Conservation (phyloP, 2,797 vertebrate species). For the Epinephelus awoara region DNA sequence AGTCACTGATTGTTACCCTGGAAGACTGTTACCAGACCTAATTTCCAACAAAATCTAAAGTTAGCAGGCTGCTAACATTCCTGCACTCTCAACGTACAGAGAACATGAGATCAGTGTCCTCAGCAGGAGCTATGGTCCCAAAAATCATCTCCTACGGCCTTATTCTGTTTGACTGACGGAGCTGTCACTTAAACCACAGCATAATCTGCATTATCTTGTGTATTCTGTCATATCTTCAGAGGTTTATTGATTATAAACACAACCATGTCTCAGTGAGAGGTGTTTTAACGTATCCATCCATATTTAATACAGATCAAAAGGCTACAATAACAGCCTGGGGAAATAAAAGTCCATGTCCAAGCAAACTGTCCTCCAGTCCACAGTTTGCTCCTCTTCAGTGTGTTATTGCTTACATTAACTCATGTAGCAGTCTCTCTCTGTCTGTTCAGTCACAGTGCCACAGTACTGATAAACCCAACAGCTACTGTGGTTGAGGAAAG, state of each 20-base stretch:
- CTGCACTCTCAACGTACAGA: not conserved
- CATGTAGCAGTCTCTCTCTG: conserved; percentile 20
- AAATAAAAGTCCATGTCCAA: conserved; percentile 6
- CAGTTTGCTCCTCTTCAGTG: conserved; percentile 34
- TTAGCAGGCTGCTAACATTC: not conserved
- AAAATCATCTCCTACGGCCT: not conserved
- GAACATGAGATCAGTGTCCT: not conserved
- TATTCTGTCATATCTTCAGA: conserved; percentile 19
- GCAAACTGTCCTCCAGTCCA: conserved; percentile 28
- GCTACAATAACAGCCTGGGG: conserved; percentile 51
- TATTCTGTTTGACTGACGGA: not conserved
- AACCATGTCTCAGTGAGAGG: conserved; percentile 29
- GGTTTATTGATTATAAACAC: conserved; percentile 45
- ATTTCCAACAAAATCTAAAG: not conserved
- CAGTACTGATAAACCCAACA: conserved; percentile 33
- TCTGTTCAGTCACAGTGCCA: conserved; percentile 40
- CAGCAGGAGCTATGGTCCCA: not conserved
- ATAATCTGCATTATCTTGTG: not conserved
- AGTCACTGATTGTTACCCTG: not conserved
- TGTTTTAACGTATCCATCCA: conserved; percentile 28
- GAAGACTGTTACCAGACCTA: not conserved
- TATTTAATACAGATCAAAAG: conserved; percentile 51
- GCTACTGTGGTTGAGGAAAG: conserved; percentile 19
- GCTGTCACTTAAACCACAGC: not conserved
- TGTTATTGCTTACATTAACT: conserved; percentile 52